Conservation (phyloP, 2,113 vertebrate species). For the Shinisaurus crocodilurus region DNA sequence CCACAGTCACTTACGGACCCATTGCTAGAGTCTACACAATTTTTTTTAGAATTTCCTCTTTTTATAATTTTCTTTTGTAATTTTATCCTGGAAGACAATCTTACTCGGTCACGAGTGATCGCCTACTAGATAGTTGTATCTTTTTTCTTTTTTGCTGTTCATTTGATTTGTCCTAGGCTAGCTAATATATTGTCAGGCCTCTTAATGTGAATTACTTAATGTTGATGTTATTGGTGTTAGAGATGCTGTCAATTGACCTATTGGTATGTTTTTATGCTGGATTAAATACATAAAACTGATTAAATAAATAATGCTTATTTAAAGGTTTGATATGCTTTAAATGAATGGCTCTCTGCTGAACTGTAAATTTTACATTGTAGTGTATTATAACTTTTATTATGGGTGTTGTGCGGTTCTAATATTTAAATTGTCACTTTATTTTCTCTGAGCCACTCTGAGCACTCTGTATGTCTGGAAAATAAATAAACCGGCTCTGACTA, state of each 20-base stretch:
- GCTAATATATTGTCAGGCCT: neutral
- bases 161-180: neutral
- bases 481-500: neutral
- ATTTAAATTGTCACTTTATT: neutral
- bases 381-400: neutral
- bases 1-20: too few relatives aligned
- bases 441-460: neutral
- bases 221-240: neutral
- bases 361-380: neutral
- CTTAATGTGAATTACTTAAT: neutral
- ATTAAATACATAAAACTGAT: neutral
- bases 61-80: too few relatives aligned
- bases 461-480: neutral
- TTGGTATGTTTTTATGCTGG: too few relatives aligned
- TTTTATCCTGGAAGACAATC: too few relatives aligned
- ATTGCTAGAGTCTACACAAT: too few relatives aligned
- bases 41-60: too few relatives aligned
- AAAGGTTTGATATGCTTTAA: neutral
- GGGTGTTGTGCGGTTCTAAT: neutral
- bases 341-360: neutral
- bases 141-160: neutral
- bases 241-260: neutral
- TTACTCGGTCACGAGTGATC: too few relatives aligned
- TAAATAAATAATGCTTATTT: too few relatives aligned
- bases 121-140: neutral